Base-by-base conservation (phyloP, 2,888 invertebrate genomes). In the Xestoiulus laeticollis region DNA sequence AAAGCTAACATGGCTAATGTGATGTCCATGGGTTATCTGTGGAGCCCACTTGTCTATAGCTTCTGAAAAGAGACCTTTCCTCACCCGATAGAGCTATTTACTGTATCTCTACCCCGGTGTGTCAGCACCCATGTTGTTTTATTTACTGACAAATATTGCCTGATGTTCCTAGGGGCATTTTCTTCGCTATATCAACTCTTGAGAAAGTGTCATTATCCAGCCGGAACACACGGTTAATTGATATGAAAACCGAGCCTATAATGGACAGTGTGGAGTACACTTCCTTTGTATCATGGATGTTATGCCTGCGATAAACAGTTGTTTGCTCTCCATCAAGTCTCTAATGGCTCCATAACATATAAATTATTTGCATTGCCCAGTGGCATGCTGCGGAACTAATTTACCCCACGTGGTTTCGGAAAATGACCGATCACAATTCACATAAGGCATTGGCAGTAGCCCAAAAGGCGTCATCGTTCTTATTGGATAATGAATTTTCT, bases 141-240 rank as follows among this genome's bases (percentile, higher is more conserved):
- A 68, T 68, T 26, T 68, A n/a, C 68, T 68, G 68, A 68, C 68
- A 68, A 59, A 59, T 68, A 68, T n/a, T 68, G 6, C 26, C 26
- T 26, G 26, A 26, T 68, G 22, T 68, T 26, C 68, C 68, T n/a
- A 68, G n/a, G 68, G 68, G 68, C 68, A 68, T 26, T 68, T 68
- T 68, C 68, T 68, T 68, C 68, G n/a, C 68, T 26, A 68, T 68
- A 68, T 68, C 68, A 68, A 26, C 22, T 59, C n/a, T n/a, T n/a
- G 6, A 38, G 26, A 26, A n/a, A 59, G 26, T 68, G 26, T 26
- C 68, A 68, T 68, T 68, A 68, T 68, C 26, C 68, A 68, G n/a
- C 68, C 68, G 68, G 68, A 68, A 68, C 68, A 68, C 68, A 26
- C 68, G 68, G 22, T 26, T 68, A 59, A 59, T 59, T 59, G 59